Evolutionary conservation across 2,113 vertebrate species (phyloP), one percentile per base, ranked within the genome.

Genomic region (Pachycephala philippinensis): DNA sequence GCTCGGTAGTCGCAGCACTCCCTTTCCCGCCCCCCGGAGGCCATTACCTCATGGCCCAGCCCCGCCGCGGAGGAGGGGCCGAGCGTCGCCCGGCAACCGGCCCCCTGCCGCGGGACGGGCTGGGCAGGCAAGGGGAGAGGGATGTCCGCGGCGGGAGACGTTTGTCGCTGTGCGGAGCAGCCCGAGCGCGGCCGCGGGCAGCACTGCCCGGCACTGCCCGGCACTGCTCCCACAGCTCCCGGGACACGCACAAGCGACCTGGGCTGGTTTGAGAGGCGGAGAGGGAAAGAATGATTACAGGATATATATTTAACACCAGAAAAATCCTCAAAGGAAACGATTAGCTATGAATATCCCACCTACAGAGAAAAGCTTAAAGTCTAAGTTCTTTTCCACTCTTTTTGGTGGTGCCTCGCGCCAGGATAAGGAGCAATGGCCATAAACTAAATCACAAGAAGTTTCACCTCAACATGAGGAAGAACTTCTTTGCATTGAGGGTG

Each of bases 11-110:
- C 63, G 28, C 64, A 12, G 86, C 53, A 22, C 12, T 68, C 14
- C 56, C 68, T 87, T 87, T 87, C 84, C 80, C 77, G 35, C 77
- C 83, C 75, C 76, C 80, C 86, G 79, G 90, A 86, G 80, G 93
- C 93, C 87, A 95, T 96, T 95, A 93, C 90, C 93, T 96, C 95
- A 94, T 86, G 75, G 93, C 80, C 71, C 90, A n/a, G 39, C 95
- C 90, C 90, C 2, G 75, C 83, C 26, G 52, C 57, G 90, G 93
- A 26, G 95, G 90, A 86, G 95, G 91, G 68, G 84, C 93, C 17
- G 65, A 60, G 37, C 37, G 76, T 85, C 70, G 56, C 87, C 31
- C 70, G 11, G 90, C 89, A 94, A 92, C 92, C 63, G 57, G 53
- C 42, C 89, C 81, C 86, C 80, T 65, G 89, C 81, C 50, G 81